phyloP scores from a whole-genome alignment of 1,140 invertebrate species.

The Pentalonia nigronervosa region DNA sequence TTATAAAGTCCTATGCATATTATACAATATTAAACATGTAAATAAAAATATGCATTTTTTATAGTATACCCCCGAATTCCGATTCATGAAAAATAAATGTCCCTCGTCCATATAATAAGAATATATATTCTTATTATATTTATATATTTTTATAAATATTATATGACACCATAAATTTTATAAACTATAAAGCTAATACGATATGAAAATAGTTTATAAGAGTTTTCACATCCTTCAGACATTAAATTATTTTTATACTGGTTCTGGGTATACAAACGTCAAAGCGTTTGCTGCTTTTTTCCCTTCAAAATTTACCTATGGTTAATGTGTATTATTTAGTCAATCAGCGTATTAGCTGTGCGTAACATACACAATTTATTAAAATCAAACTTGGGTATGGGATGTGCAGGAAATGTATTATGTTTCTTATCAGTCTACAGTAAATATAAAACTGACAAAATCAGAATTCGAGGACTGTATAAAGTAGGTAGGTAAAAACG shows the following conservation, averaged over 20 bases:
- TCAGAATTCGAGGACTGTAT: not conserved
- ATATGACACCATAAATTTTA: not conserved
- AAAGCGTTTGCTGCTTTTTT: not conserved
- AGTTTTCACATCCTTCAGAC: not conserved
- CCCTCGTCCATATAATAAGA: not conserved
- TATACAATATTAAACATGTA: not conserved
- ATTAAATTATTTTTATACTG: not conserved
- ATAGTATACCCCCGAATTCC: too few species aligned
- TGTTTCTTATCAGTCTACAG: not conserved
- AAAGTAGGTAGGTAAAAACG: not conserved
- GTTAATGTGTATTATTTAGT: too few species aligned
- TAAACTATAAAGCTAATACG: not conserved
- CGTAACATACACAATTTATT: not conserved
- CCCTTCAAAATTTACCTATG: not conserved
- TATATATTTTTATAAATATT: not conserved
- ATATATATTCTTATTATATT: too few species aligned
- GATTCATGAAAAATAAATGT: not conserved
- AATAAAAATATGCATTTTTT: not conserved
- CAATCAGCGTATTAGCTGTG: too few species aligned
- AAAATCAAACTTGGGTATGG: fast-evolving
- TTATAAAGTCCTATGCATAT: not conserved
- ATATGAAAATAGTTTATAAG: not conserved
- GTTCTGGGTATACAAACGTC: not conserved
- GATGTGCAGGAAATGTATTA: not conserved
- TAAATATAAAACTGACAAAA: not conserved